Evolutionary conservation across 2,113 vertebrate species (phyloP).

Genomic region (Oostethus manadensis): DNA sequence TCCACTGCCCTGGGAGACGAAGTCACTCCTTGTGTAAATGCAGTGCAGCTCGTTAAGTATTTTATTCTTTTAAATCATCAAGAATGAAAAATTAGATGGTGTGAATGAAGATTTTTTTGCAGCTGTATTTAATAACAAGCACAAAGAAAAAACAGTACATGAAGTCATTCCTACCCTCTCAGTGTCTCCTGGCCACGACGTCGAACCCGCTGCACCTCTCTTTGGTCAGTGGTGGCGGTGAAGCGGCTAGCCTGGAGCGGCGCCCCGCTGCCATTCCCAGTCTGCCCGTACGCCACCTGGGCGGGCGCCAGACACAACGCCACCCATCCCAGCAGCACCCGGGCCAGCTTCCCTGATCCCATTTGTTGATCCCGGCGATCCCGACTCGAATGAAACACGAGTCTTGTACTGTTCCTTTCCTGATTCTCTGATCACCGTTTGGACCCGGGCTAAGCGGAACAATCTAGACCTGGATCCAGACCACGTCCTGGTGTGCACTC

Average conservation of each 20-base stretch:
- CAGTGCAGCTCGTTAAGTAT: too few species aligned
- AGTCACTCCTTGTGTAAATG: too few species aligned
- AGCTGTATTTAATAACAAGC: too few species aligned
- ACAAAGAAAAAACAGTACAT: background rate
- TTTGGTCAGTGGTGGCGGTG: slow-evolving; percentile 67
- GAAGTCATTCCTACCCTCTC: slow-evolving; percentile 75
- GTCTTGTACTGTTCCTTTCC: slow-evolving; percentile 21
- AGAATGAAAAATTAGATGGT: too few species aligned
- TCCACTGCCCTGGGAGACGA: too few species aligned
- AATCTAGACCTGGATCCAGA: slow-evolving; percentile 47
- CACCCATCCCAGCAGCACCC: slow-evolving; percentile 80
- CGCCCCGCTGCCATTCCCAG: slow-evolving; percentile 54
- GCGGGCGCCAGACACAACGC: slow-evolving; percentile 57
- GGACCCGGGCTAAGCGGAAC: slow-evolving; percentile 45
- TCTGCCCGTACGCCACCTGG: slow-evolving; percentile 58
- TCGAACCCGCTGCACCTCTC: slow-evolving; percentile 73
- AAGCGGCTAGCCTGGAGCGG: slow-evolving; percentile 75
- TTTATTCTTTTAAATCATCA: too few species aligned
- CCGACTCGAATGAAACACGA: slow-evolving; percentile 37
- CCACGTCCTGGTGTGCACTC: slow-evolving; percentile 54
- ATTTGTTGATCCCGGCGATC: slow-evolving; percentile 61
- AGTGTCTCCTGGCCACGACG: slow-evolving; percentile 82
- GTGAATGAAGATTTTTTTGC: too few species aligned
- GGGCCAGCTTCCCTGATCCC: slow-evolving; percentile 72
- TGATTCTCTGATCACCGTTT: slow-evolving; percentile 14